phyloP scores from a whole-genome alignment of 2,888 invertebrate species.

The Torymus tubicola region DNA sequence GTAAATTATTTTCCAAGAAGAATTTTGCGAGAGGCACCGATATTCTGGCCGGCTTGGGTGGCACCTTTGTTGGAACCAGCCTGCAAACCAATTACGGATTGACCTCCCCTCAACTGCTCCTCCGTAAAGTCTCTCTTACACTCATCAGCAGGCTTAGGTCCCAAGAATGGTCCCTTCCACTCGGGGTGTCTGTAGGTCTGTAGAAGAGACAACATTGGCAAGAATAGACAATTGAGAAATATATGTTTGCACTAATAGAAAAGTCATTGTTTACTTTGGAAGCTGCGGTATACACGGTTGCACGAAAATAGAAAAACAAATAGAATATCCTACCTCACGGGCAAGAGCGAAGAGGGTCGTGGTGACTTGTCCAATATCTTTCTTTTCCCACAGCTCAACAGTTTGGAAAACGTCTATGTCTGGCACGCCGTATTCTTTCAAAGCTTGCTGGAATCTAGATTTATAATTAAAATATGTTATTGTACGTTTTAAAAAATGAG shows the following conservation, averaged over 20 bases:
- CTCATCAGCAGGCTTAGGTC: slow-evolving; percentile 96
- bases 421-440: slow-evolving; percentile 91
- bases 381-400: slow-evolving; percentile 96
- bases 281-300: too few species aligned
- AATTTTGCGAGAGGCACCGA: slow-evolving; percentile 94
- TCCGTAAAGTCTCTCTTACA: slow-evolving; percentile 96
- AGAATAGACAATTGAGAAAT: too few species aligned
- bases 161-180: slow-evolving; percentile 91
- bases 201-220: too few species aligned
- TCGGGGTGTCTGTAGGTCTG: slow-evolving; percentile 91
- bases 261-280: too few species aligned
- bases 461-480: too few species aligned
- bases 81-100: slow-evolving; percentile 94
- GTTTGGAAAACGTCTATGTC: slow-evolving; percentile 97
- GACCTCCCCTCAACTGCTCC: slow-evolving; percentile 91
- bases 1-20: slow-evolving; percentile 89
- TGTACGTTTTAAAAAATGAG: not conserved
- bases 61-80: slow-evolving; percentile 98
- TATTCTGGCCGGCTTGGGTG: slow-evolving; percentile 92
- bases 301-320: too few species aligned
- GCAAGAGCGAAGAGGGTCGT: slow-evolving; percentile 91
- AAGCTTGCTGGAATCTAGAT: slow-evolving; percentile 88
- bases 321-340: slow-evolving; percentile 81
- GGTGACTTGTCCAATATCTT: slow-evolving; percentile 90
- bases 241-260: too few species aligned